Percentiles rank a stretch among this genome's conserved stretches.
Conservation (phyloP, 2,888 invertebrate genomes). For the Periphyllus acericola region DNA sequence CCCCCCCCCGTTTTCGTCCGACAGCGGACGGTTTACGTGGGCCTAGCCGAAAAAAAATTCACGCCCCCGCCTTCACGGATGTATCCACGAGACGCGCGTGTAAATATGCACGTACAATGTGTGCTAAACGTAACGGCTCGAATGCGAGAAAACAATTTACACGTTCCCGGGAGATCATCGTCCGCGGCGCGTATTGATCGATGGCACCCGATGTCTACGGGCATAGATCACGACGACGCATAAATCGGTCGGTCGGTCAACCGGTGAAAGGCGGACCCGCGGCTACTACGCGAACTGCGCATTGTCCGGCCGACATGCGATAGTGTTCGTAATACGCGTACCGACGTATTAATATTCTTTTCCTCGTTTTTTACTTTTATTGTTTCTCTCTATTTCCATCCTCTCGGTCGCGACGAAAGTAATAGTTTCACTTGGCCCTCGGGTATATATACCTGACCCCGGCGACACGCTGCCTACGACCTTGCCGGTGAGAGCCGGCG, state of each 20-base stretch:
- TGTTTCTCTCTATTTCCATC: background rate
- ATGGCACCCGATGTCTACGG: background rate
- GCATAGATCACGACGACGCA: background rate
- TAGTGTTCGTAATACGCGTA: background rate
- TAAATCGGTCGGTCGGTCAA: background rate
- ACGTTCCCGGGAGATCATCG: too few relatives aligned
- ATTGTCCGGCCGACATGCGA: background rate
- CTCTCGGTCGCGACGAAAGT: conserved; percentile 36
- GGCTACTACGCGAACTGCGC: background rate
- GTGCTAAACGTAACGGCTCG: too few relatives aligned
- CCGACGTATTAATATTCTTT: background rate
- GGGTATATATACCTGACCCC: conserved; percentile 17
- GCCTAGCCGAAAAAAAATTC: too few relatives aligned
- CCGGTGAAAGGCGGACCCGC: background rate
- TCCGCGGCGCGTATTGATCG: background rate
- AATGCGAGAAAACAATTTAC: too few relatives aligned
- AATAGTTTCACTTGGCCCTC: conserved; percentile 45
- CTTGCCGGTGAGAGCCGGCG: conserved; percentile 40
- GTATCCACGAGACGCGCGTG: too few relatives aligned
- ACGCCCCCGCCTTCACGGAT: too few relatives aligned
- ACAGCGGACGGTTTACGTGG: too few relatives aligned
- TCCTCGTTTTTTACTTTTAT: background rate
- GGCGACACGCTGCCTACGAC: conserved; percentile 31
- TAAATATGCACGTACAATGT: too few relatives aligned
- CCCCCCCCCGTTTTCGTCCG: too few relatives aligned